Base-by-base conservation (phyloP, 2,888 invertebrate genomes). In the Heteromurus nitidus region DNA sequence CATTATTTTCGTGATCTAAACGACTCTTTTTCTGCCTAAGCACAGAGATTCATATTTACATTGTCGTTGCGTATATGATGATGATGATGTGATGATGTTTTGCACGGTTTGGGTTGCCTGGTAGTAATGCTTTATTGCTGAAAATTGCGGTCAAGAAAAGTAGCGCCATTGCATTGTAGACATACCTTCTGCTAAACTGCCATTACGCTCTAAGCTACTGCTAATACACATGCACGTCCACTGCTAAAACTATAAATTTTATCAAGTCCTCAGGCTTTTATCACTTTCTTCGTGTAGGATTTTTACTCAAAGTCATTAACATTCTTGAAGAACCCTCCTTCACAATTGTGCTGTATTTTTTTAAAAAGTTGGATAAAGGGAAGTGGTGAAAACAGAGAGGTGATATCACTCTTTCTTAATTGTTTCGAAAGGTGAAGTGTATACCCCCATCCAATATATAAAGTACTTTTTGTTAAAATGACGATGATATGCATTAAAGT, bases 201-300 rank as follows among this genome's bases (percentile, higher is more conserved):
- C 9, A 36, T 36, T 36, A 36, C 36, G 36, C 36, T 36, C 13
- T 9, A 36, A 36, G 36, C 36, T 36, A 36, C n/a, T 50, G 50
- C 18, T 13, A 18, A 50, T 3, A 50, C n/a, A n/a, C 50, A 36
- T 11, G 50, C 18, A 50, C 18, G 50, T 18, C n/a, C 50, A 50
- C 18, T 5, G n/a, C 50, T 50, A 3, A 13, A 50, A n/a, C n/a
- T 50, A 50, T 18, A 50, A 26, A 62, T 65, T 65, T 65, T 42
- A 65, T 67, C 67, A 67, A 47, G 44, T 67, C 67, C 67, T 24
- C 50, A 44, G 67, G 67, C 50, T 50, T 47, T 67, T 67, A 36
- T 67, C 50, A 67, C 67, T 67, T 67, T 67, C 44, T 47, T 67
- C 67, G 44, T 65, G 44, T 44, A 28, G 26, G 44, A 26, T 20